Percentiles rank a stretch among this genome's conserved stretches.
Conservation (phyloP, 2,888 invertebrate species). For the Xestia xanthographa region DNA sequence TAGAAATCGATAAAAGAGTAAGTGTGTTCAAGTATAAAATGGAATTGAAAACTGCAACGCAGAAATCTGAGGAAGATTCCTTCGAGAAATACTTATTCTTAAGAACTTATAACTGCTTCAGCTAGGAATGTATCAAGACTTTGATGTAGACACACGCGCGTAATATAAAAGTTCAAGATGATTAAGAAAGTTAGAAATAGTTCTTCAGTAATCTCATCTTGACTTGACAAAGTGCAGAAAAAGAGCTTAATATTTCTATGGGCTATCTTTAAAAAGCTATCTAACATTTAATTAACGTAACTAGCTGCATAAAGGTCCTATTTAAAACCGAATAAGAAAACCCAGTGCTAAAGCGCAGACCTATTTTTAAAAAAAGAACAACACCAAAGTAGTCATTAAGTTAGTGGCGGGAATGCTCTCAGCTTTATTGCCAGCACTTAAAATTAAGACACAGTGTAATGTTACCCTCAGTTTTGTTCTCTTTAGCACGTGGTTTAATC, state of each 20-base stretch:
- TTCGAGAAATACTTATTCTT: background rate
- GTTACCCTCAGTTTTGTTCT: slow-evolving; percentile 42
- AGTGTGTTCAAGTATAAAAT: slow-evolving; percentile 35
- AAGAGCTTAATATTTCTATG: background rate
- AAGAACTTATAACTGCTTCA: background rate
- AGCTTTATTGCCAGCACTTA: slow-evolving; percentile 57
- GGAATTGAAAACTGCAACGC: slow-evolving; percentile 21
- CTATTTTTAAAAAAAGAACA: slow-evolving; percentile 35
- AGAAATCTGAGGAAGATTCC: slow-evolving; percentile 6
- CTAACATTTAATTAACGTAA: slow-evolving; percentile 22
- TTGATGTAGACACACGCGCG: too few relatives aligned
- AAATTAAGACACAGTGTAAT: slow-evolving; percentile 56
- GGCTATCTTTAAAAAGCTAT: background rate
- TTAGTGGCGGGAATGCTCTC: slow-evolving; percentile 48
- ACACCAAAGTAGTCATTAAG: slow-evolving; percentile 50
- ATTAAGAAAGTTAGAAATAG: background rate
- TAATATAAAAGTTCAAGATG: background rate
- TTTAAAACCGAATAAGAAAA: slow-evolving; percentile 35
- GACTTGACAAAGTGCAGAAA: background rate
- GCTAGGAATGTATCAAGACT: slow-evolving; percentile 9
- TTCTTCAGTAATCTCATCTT: background rate
- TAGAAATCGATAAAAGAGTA: slow-evolving; percentile 24
- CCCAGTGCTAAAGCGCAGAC: slow-evolving; percentile 25
- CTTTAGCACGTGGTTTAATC: slow-evolving; percentile 58
- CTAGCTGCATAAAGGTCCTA: slow-evolving; percentile 17